Evolutionary conservation across 2,888 invertebrate genomes (phyloP), one percentile per base, ranked within the genome.

Genomic region (Heliconius aoede): DNA sequence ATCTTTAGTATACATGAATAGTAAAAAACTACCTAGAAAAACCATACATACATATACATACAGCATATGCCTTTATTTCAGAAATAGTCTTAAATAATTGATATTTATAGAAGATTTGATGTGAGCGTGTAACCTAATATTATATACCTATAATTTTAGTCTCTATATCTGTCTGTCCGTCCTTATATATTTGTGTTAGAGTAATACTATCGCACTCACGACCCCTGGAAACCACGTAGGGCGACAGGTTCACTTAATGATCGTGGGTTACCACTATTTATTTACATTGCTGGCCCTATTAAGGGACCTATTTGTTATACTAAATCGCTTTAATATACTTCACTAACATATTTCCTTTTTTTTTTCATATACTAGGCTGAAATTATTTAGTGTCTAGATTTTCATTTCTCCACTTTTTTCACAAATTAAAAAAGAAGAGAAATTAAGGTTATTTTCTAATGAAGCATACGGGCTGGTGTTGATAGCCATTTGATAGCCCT

Each of bases 371-470:
- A 46, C 18, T 5, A 5, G 40, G 1, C 18, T 1, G 18, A 21
- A 46, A 21, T 46, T 15, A 15, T 15, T 40, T 40, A 46, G 46
- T 46, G 4, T 46, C 2, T 21, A 46, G 0, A 46, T 30, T 30
- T 5, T 30, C 30, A 4, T 30, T 30, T 30, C 30, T 15, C 0
- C 15, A 15, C 1, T 40, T 15, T 40, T 4, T 15, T 4, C 4
- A 15, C 40, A 40, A 40, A 36, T 36, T 9, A 36, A 36, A 36
- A 40, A 4, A 8, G 40, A 73, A 60, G 51, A 46, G 28, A 26
- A 61, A 61, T 60, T 72, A 21, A 26, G 36, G 67, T 76, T 74
- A 78, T 24, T 73, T 79, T 58, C 26, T 74, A 69, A 77, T 60
- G 72, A 71, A 77, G 46, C 62, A 51, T 71, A 74, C 73, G 58